Evolutionary conservation across 2,888 invertebrate genomes (phyloP).

Genomic region (Apotomis capreana): DNA sequence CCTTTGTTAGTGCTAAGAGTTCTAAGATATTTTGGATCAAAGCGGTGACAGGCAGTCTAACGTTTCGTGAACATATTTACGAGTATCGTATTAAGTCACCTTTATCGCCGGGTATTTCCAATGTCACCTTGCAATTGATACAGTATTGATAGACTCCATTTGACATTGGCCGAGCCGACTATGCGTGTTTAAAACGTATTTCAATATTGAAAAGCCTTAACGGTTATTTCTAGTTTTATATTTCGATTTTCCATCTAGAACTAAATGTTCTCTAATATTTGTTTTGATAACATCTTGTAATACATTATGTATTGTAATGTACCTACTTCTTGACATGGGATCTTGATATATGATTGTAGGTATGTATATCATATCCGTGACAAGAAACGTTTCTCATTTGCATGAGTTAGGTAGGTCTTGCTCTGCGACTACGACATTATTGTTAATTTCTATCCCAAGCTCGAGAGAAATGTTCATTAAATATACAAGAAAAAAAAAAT

Average conservation of each 20-base stretch:
- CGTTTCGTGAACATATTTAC: conserved; percentile 9
- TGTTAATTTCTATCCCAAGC: not conserved
- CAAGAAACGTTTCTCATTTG: not conserved
- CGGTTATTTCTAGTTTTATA: not conserved
- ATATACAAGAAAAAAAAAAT: not conserved
- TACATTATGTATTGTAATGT: too few relatives aligned
- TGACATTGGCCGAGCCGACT: conserved; percentile 18
- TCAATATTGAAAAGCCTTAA: not conserved
- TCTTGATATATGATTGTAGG: too few relatives aligned
- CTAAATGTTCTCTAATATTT: too few relatives aligned
- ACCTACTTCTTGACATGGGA: too few relatives aligned
- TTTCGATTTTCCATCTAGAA: not conserved
- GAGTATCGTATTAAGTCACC: conserved; percentile 23
- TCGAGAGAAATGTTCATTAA: not conserved
- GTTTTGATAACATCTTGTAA: too few relatives aligned
- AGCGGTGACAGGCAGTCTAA: conserved; percentile 19
- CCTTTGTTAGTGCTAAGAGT: too few relatives aligned
- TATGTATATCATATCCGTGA: too few relatives aligned
- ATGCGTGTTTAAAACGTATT: conserved; percentile 1
- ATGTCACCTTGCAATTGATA: conserved; percentile 24
- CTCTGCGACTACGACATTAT: too few relatives aligned
- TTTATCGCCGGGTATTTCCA: conserved; percentile 21
- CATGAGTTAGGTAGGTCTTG: not conserved
- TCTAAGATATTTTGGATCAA: not conserved
- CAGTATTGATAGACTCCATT: conserved; percentile 12